Evolutionary conservation across 2,113 vertebrate species (phyloP), one percentile per base, ranked within the genome.

Genomic region (Colinus virginianus): DNA sequence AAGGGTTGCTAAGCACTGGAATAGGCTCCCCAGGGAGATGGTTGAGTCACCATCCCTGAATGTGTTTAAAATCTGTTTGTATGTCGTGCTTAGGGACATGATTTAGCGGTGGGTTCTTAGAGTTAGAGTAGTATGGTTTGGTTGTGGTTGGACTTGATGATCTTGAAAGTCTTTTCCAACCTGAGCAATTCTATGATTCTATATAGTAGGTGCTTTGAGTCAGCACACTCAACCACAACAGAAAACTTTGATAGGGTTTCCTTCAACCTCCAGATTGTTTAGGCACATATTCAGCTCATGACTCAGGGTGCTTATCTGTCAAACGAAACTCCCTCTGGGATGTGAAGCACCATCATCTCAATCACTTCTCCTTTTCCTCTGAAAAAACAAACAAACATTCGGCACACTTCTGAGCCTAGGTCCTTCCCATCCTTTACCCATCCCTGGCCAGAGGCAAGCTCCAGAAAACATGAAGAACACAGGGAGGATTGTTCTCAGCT

Each of bases 221-320:
- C 97, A 97, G 96, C 95, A 89, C 3, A 23, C 86, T 84, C 76
- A 90, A 62, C 90, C 72, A 92, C 94, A 84, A 84, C 59, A 79
- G 49, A 21, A 69, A 80, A 88, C 71, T 90, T 67, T 63, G 92
- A 94, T 82, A 80, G 95, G 87, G 84, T 80, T 95, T 88, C 87
- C 83, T 85, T 78, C 45, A 80, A 23, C 81, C 74, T 74, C 64
- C 61, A 94, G 95, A 87, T 38, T 23, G 8, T n/a, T 83, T 74
- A 87, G 28, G 93, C 96, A 97, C 28, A 32, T 96, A 90, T 95
- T 93, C 88, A 80, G 87, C 43, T 90, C 79, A 45, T 55, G 90
- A 95, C 93, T 94, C 71, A 95, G 89, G 88, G 80, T 36, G 84
- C 93, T 96, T 95, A 94, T 94, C 91, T 34, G 59, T 94, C 67